These are phyloP conservation scores for Xanthia icteritia DNA, from an alignment of 2,888 invertebrate species.

Conservation along the genomic window DNA sequence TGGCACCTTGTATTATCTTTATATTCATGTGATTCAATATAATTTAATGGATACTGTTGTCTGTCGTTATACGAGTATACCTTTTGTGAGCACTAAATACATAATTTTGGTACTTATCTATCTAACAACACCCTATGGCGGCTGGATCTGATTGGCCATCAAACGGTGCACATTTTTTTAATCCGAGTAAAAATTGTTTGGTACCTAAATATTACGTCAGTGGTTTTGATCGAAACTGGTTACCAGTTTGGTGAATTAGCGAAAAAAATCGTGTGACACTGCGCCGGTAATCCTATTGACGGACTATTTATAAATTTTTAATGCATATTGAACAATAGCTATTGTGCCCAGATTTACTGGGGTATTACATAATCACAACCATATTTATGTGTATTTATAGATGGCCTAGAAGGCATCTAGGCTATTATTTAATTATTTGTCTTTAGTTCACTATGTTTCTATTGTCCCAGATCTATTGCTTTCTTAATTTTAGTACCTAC, in stretches of 20 bases:
- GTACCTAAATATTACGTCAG: not conserved
- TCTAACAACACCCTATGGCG: not conserved
- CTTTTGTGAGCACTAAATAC: too few species aligned
- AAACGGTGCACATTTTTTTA: not conserved
- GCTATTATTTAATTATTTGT: not conserved
- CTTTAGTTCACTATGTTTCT: not conserved
- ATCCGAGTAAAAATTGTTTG: too few species aligned
- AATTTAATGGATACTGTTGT: too few species aligned
- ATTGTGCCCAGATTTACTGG: not conserved
- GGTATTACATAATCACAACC: not conserved
- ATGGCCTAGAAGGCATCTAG: not conserved
- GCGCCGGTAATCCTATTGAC: not conserved
- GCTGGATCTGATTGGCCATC: not conserved
- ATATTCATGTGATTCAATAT: too few species aligned
- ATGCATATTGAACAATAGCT: not conserved
- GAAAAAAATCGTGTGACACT: too few species aligned
- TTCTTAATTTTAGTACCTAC: not conserved
- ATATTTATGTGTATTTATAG: not conserved
- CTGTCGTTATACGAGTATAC: too few species aligned
- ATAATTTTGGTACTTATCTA: too few species aligned
- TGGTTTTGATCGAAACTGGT: not conserved
- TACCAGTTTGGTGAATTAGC: not conserved
- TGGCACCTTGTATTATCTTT: too few species aligned
- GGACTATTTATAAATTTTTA: not conserved
- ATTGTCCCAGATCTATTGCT: not conserved